A percentile compares a stretch with the other conserved stretches of the same genome.
phyloP scores from a whole-genome alignment of 1,140 invertebrate species.

The Aphaenogaster floridana region DNA sequence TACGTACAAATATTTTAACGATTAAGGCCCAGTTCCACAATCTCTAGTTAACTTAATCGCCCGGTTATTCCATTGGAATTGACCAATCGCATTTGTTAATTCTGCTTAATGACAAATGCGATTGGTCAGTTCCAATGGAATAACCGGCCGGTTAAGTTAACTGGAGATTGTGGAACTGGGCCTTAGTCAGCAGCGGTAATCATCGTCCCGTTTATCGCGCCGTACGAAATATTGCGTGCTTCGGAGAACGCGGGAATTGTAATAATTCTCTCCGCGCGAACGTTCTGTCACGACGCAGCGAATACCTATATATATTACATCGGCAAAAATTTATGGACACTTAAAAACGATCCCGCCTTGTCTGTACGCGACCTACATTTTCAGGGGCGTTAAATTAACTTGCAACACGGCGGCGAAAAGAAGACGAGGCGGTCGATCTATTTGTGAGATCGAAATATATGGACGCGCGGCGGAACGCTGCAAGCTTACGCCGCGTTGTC shows the following conservation, averaged over 20 bases:
- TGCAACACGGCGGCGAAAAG: constrained; percentile 26
- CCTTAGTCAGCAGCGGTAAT: not conserved
- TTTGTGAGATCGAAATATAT: constrained; percentile 65
- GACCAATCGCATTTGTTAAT: no score
- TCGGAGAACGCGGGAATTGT: not conserved
- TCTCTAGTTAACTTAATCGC: no score
- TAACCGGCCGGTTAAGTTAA: no score
- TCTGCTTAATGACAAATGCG: no score
- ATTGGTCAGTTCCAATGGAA: no score
- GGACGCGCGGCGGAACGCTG: constrained; percentile 27
- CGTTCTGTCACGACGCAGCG: not conserved
- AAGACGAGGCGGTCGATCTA: constrained; percentile 49
- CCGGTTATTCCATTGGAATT: no score
- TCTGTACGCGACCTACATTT: constrained; percentile 55
- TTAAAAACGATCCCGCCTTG: constrained; percentile 23
- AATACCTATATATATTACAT: not conserved
- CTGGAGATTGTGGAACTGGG: no score
- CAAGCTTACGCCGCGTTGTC: constrained; percentile 1
- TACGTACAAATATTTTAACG: not conserved
- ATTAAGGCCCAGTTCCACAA: no score
- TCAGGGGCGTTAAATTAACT: constrained; percentile 55
- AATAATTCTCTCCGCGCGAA: constrained; percentile 19
- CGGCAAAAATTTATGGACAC: constrained; percentile 51
- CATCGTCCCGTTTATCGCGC: not conserved
- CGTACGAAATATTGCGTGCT: not conserved